Evolutionary conservation across 2,888 invertebrate genomes (phyloP).

Genomic region (Brachyopa scutellaris): DNA sequence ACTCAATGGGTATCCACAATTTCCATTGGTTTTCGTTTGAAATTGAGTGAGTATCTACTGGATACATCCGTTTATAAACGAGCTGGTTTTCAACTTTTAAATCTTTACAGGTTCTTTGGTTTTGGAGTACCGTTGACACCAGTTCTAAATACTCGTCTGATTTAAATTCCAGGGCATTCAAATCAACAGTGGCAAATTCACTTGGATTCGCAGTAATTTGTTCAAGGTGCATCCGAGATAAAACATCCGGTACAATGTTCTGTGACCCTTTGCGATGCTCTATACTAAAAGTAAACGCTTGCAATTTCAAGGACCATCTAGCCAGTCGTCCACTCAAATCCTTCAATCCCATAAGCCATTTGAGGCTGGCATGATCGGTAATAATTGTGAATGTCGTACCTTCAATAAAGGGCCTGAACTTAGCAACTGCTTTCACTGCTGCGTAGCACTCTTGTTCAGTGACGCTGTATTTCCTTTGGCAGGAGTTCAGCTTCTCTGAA

Average conservation of each 20-base stretch:
- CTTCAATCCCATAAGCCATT: too few species aligned
- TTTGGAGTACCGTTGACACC: neutral
- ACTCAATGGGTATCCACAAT: neutral
- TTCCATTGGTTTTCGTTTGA: neutral
- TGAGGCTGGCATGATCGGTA: too few species aligned
- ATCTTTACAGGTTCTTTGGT: neutral
- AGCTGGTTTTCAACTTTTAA: neutral
- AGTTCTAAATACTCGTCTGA: neutral
- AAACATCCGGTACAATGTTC: neutral
- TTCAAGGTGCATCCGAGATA: neutral
- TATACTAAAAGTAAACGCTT: neutral
- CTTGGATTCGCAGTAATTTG: too few species aligned
- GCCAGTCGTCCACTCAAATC: neutral
- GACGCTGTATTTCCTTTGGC: neutral
- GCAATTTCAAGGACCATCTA: neutral
- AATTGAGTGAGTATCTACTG: neutral
- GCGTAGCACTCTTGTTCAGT: neutral
- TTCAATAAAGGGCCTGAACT: neutral
- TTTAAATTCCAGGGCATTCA: neutral
- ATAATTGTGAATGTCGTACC: too few species aligned
- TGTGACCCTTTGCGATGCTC: neutral
- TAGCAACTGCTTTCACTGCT: neutral
- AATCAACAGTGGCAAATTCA: neutral
- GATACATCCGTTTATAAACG: neutral
- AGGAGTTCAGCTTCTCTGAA: neutral